Base-by-base conservation (phyloP, 2,797 vertebrate genomes). In the Acridotheres tristis region DNA sequence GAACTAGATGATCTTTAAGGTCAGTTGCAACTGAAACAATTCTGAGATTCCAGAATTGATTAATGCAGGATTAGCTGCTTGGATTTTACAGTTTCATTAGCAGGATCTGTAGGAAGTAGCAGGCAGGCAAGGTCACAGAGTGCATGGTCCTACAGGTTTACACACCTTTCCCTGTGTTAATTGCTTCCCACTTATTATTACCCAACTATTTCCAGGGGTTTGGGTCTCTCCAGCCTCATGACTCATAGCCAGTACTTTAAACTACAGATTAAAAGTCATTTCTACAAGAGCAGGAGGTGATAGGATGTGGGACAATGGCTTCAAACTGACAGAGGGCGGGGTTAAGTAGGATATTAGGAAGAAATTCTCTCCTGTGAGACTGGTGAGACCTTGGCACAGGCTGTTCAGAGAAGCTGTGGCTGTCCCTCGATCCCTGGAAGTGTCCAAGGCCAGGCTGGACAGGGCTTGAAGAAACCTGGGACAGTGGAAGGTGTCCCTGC, bases 391-490 rank as follows among this genome's bases (percentile, higher is more conserved):
- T 42, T 34, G 40, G 40, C 16, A 69, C 12, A 26, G 30, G 9
- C 0, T 69, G 5, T 1, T 7, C 34, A 62, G n/a, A 40, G 38
- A 4, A 59, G 23, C 20, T 58, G 53, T 40, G 68, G n/a, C 34
- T 67, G 54, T 7, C 17, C 25, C 68, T 40, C 42, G 23, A 47
- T 53, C 45, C 38, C 45, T 73, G 40, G 10, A 5, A 67, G 20
- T 48, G 25, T 12, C 17, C 54, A 74, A 54, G 34, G 16, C 13
- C 53, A 53, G 29, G 34, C 0, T 61, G 61, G 16, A 69, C 0
- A 0, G 8, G n/a, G 17, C 10, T n/a, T 17, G 17, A 40, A 68
- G 22, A 2, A 16, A 0, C 1, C 42, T 54, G 48, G 26, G 15
- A 5, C 0, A 12, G 26, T 20, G 19, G 11, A 7, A 50, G 4